Evolutionary conservation across 2,888 invertebrate species (phyloP).

Genomic region (Yponomeuta cagnagella): DNA sequence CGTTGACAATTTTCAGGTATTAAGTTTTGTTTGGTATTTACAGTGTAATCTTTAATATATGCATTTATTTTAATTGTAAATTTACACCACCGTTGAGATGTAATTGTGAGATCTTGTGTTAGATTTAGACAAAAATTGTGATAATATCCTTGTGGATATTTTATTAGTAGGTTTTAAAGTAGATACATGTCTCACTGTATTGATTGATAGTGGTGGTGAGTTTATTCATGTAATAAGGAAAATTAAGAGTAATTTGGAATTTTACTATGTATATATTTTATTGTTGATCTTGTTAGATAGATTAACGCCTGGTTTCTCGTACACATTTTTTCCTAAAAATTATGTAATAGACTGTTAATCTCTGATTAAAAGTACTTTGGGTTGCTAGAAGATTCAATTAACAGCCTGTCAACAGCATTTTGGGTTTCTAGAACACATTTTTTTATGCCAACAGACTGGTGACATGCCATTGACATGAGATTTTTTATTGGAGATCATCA

Average conservation of each 20-base stretch:
- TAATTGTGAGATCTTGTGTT: slow-evolving; percentile 57
- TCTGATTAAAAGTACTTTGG: too few species aligned
- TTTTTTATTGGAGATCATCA: too few species aligned
- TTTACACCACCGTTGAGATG: slow-evolving; percentile 38
- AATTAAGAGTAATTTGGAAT: slow-evolving; percentile 10
- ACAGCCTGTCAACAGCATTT: too few species aligned
- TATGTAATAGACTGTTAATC: too few species aligned
- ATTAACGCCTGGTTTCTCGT: too few species aligned
- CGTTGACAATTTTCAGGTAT: too few species aligned
- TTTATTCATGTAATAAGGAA: slow-evolving; percentile 15
- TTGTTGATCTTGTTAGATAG: too few species aligned
- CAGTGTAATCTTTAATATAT: neutral
- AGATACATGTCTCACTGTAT: slow-evolving; percentile 58
- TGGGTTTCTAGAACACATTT: too few species aligned
- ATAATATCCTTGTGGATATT: slow-evolving; percentile 55
- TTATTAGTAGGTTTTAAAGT: slow-evolving; percentile 34
- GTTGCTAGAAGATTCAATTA: too few species aligned
- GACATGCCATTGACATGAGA: too few species aligned
- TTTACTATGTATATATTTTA: neutral
- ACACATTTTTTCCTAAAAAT: too few species aligned
- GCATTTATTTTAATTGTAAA: neutral
- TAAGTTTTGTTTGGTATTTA: neutral
- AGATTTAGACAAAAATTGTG: slow-evolving; percentile 44
- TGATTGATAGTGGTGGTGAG: slow-evolving; percentile 37
- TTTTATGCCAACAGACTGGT: too few species aligned